Percentiles rank a stretch among this genome's conserved stretches.
Conservation (phyloP, 2,888 invertebrate genomes). For the Linnaemya tessellans region DNA sequence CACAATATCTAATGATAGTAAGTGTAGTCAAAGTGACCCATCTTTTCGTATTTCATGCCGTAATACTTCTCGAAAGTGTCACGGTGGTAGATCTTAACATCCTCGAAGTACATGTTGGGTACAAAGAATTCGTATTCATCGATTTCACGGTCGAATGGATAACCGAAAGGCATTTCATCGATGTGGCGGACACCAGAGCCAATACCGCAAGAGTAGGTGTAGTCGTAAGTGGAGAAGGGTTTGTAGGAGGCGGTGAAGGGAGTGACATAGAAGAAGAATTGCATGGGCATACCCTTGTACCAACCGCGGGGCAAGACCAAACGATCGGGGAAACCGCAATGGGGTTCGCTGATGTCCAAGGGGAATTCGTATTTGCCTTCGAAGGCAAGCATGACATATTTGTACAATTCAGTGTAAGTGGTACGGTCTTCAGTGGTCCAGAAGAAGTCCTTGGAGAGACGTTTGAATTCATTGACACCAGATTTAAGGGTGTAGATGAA, state of each 20-base stretch:
- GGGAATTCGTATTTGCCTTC: constrained; percentile 83
- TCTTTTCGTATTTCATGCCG: constrained; percentile 72
- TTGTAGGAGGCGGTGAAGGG: constrained; percentile 81
- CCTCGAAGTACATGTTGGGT: constrained; percentile 86
- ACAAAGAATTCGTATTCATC: constrained; percentile 84
- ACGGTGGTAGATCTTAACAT: constrained; percentile 82
- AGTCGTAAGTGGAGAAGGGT: constrained; percentile 83
- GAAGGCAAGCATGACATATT: constrained; percentile 84
- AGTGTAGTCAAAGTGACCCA: constrained; percentile 63
- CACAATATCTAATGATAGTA: constrained; percentile 57
- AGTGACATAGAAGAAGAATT: constrained; percentile 86
- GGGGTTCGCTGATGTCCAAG: constrained; percentile 83
- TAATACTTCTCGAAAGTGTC: constrained; percentile 77
- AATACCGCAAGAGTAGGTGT: constrained; percentile 83
- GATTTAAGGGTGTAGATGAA: constrained; percentile 85
- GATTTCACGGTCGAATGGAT: constrained; percentile 89
- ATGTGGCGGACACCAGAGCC: constrained; percentile 84
- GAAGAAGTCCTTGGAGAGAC: constrained; percentile 78
- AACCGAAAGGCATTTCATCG: constrained; percentile 87
- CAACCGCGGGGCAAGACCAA: constrained; percentile 87
- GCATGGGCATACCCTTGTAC: constrained; percentile 86
- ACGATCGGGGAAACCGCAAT: constrained; percentile 86
- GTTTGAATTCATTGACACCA: constrained; percentile 83
- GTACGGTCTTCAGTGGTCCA: constrained; percentile 85
- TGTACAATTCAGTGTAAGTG: constrained; percentile 83